Conservation (phyloP, 1,140 invertebrate genomes). For the Nixonia krombeini region DNA sequence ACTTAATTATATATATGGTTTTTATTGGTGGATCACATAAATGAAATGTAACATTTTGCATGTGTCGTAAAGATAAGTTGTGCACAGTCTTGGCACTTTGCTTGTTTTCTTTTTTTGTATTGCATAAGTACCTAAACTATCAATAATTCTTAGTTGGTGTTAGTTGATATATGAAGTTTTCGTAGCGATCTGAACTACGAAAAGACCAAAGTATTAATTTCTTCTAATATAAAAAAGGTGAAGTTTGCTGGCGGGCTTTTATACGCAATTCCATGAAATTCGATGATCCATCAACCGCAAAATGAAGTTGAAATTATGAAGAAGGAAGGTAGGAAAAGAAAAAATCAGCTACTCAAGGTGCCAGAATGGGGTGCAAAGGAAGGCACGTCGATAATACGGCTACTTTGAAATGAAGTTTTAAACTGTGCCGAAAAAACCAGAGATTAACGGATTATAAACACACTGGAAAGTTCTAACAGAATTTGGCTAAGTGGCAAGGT, state of each 20-base stretch:
- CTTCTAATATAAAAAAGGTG: slow-evolving; percentile 15
- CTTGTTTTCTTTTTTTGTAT: no score
- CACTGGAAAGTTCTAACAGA: slow-evolving; percentile 58
- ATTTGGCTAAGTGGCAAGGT: slow-evolving; percentile 48
- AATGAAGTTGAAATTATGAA: slow-evolving; percentile 61
- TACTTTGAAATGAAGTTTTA: slow-evolving; percentile 63
- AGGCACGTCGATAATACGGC: slow-evolving; percentile 47
- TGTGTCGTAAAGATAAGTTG: no score
- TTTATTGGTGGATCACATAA: no score
- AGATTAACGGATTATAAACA: slow-evolving; percentile 71
- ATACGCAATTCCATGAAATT: slow-evolving; percentile 55
- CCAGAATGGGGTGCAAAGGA: slow-evolving; percentile 37
- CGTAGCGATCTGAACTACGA: no score
- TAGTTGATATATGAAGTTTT: no score
- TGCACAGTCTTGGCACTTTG: no score
- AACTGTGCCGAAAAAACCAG: slow-evolving; percentile 64
- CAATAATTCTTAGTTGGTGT: no score
- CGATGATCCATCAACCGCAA: slow-evolving; percentile 67
- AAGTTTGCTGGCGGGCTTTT: slow-evolving; percentile 29
- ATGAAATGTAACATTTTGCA: no score
- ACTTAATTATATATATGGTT: no score
- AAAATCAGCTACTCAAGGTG: slow-evolving; percentile 33
- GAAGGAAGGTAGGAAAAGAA: slow-evolving; percentile 30
- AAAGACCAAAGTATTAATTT: neutral
- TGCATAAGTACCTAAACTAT: no score